Evolutionary conservation across 2,113 vertebrate genomes (phyloP).

Genomic region (Neoarius graeffei): DNA sequence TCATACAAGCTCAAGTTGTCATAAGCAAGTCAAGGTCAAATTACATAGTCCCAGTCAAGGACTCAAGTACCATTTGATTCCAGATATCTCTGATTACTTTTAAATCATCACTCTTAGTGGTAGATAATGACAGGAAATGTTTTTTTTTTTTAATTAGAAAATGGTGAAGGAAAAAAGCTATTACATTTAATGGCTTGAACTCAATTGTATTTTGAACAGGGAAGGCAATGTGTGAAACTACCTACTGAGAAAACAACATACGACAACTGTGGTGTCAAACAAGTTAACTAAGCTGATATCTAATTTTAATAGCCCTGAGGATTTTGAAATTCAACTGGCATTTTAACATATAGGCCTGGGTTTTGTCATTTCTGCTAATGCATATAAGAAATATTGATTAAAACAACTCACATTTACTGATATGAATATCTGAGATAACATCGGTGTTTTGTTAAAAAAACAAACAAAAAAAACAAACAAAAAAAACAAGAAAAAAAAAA

Average conservation of each 20-base stretch:
- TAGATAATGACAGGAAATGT: not conserved
- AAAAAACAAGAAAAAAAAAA: not conserved
- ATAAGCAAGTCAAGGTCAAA: not conserved
- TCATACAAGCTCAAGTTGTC: not conserved
- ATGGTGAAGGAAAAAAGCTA: not conserved
- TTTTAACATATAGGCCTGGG: too few species aligned
- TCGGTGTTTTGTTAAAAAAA: not conserved
- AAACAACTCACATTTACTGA: not conserved
- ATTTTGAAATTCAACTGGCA: too few species aligned
- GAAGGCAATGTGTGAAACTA: conserved; percentile 18
- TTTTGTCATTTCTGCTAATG: too few species aligned
- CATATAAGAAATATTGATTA: not conserved
- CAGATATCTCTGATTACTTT: not conserved
- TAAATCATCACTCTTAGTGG: not conserved
- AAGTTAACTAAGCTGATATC: too few species aligned
- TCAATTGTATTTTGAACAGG: not conserved
- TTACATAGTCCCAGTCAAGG: not conserved
- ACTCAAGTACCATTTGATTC: not conserved
- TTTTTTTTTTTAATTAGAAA: conserved; percentile 12
- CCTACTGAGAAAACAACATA: not conserved
- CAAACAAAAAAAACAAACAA: not conserved
- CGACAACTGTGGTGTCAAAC: not conserved
- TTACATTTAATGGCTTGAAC: not conserved
- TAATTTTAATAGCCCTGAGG: too few species aligned
- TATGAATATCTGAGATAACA: not conserved